Conservation (phyloP, 2,113 vertebrate species). For the Petaurus breviceps region DNA sequence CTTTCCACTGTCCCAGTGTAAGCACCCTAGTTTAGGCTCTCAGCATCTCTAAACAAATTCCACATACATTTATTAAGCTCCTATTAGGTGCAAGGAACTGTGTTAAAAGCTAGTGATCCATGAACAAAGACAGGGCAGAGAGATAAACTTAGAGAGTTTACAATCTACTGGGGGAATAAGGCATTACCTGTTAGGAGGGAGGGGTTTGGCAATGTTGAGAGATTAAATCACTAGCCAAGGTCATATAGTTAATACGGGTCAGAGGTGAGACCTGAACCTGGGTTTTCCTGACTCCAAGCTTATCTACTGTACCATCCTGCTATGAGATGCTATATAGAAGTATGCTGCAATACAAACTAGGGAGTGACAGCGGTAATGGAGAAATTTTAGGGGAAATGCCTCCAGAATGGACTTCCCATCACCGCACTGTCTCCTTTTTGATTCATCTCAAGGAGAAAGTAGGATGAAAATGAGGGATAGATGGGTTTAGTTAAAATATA, state of each 20-base stretch:
- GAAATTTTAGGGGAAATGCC: background rate
- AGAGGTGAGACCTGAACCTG: background rate
- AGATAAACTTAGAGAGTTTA: background rate
- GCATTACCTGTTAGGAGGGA: background rate
- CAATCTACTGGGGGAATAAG: background rate
- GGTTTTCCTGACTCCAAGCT: background rate
- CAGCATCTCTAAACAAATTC: background rate
- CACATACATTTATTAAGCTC: background rate
- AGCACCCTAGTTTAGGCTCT: background rate
- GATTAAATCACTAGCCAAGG: background rate
- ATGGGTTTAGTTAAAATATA: background rate
- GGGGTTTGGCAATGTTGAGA: background rate
- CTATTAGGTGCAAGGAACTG: background rate
- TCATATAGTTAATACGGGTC: background rate
- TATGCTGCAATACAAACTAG: background rate
- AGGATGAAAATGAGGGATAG: background rate
- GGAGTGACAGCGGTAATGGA: background rate
- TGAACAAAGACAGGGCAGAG: background rate
- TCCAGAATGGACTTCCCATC: background rate
- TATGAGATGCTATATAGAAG: background rate
- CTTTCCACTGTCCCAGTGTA: background rate
- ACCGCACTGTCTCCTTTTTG: background rate
- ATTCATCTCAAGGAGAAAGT: background rate
- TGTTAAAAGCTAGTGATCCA: background rate
- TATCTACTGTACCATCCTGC: background rate